Percentiles rank a stretch among this genome's conserved stretches.
These are phyloP conservation scores for Desoria tigrina DNA, from an alignment of 2,888 invertebrate genomes.

Conservation along the genomic window DNA sequence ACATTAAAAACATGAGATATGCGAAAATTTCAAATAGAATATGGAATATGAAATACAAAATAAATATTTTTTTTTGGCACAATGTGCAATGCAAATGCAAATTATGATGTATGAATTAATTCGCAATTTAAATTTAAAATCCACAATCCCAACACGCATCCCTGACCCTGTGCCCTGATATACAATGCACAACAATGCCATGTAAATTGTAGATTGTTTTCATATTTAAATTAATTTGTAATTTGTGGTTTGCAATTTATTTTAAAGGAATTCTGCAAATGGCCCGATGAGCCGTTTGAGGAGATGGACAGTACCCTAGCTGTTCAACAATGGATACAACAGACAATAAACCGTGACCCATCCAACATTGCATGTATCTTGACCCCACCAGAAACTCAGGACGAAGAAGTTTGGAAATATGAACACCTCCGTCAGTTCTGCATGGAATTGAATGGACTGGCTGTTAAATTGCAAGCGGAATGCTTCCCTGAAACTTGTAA, in stretches of 20 bases:
- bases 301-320: slow-evolving; percentile 99
- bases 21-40: neutral
- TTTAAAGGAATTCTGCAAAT: slow-evolving; percentile 86
- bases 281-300: slow-evolving; percentile 98
- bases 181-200: too few relatives aligned
- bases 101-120: neutral
- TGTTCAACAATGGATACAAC: slow-evolving; percentile 98
- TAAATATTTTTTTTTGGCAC: too few relatives aligned
- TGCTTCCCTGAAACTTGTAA: slow-evolving; percentile 96
- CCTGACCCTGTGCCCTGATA: too few relatives aligned
- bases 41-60: neutral
- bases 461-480: slow-evolving; percentile 91
- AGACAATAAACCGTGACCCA: slow-evolving; percentile 89
- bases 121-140: neutral
- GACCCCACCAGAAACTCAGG: slow-evolving; percentile 94
- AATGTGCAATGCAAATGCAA: neutral
- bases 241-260: neutral
- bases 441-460: slow-evolving; percentile 98
- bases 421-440: slow-evolving; percentile 99
- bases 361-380: slow-evolving; percentile 91
- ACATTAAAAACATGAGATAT: neutral
- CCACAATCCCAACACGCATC: too few relatives aligned
- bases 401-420: slow-evolving; percentile 99
- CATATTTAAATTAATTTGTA: too few relatives aligned
- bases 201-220: too few relatives aligned